Evolutionary conservation across 2,113 vertebrate species (phyloP), one percentile per base, ranked within the genome.

Genomic region (Climacteris rufus): DNA sequence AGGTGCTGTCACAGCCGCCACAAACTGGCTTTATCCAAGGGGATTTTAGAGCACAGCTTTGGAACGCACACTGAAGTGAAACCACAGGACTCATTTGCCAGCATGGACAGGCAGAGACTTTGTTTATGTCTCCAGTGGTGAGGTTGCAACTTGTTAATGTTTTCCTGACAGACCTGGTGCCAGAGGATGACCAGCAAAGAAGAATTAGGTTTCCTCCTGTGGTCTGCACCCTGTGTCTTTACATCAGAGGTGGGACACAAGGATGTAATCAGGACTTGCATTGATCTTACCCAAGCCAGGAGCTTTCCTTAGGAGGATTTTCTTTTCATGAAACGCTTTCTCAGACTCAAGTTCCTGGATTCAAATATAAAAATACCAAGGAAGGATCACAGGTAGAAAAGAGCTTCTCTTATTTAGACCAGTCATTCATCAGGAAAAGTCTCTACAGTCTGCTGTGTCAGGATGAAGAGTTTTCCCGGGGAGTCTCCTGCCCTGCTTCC

Each of bases 251-350:
- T 30, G 53, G 21, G 37, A 65, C 45, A 69, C 37, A 44, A 28
- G 13, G 5, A 7, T 14, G 4, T 4, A 27, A 1, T 10, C 21
- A 33, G 10, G 6, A 45, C 11, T 72, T 35, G 17, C 2, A 3
- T 9, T 54, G 22, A 13, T 5, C 12, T 53, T 61, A 12, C 5
- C 13, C 42, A 50, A 61, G 15, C 10, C 37, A 60, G 15, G 24
- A 30, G 10, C 3, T 76, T 88, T 53, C 53, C 49, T n/a, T n/a
- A n/a, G n/a, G n/a, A n/a, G n/a, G n/a, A n/a, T n/a, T n/a, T n/a
- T n/a, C n/a, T n/a, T n/a, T n/a, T n/a, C n/a, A n/a, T n/a, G n/a
- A n/a, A n/a, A n/a, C n/a, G n/a, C n/a, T 64, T 82, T 82, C 37
- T 47, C 13, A 56, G 6, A 10, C 6, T 23, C 8, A 15, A 30